A percentile compares a stretch with the other conserved stretches of the same genome.
Evolutionary conservation across 2,888 invertebrate genomes (phyloP).

Genomic region (Brassicogethes aeneus): DNA sequence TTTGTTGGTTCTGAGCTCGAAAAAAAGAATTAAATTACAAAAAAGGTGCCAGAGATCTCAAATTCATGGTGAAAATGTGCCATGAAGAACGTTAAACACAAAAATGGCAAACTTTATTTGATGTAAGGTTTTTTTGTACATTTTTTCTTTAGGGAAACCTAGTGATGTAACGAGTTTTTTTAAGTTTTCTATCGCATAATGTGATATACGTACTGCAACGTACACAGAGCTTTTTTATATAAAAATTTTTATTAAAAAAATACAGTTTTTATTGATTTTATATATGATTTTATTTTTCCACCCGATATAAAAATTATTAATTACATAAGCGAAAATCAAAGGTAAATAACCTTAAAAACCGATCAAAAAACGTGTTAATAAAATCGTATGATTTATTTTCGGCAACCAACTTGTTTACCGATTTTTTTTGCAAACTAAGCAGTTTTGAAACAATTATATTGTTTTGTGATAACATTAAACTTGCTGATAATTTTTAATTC

Average conservation of each 20-base stretch:
- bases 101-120: background rate
- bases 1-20: conserved; percentile 1
- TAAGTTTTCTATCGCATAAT: background rate
- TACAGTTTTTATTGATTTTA: background rate
- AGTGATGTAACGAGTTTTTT: background rate
- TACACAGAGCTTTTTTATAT: background rate
- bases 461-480: no score
- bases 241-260: background rate
- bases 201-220: background rate
- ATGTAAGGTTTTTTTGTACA: background rate
- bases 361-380: no score
- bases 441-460: no score
- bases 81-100: background rate
- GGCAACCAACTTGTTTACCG: no score
- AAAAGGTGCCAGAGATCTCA: background rate
- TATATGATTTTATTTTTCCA: background rate
- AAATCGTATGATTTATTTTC: no score
- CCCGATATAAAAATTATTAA: no score
- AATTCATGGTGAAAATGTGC: background rate
- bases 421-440: no score
- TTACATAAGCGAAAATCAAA: no score
- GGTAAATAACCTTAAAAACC: no score
- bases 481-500: no score
- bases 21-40: background rate
- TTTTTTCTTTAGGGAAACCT: background rate